Percentiles rank a stretch among this genome's conserved stretches.
phyloP scores from a whole-genome alignment of 2,888 invertebrate species.

The Drosophila helvetica region DNA sequence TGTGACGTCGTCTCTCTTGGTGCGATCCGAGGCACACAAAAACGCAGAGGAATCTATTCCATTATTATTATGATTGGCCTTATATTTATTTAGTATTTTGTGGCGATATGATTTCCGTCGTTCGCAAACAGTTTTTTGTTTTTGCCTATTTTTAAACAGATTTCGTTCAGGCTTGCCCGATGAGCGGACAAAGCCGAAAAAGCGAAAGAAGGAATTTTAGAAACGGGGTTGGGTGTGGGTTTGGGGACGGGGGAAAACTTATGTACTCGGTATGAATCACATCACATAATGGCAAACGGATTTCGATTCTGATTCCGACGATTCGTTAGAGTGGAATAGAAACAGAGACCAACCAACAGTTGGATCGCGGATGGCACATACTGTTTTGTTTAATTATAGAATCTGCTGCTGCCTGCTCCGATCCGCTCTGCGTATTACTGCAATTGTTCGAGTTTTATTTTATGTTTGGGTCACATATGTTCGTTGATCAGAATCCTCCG shows the following conservation, averaged over 20 bases:
- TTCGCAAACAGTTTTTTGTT: constrained; percentile 45
- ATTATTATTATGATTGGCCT: constrained; percentile 36
- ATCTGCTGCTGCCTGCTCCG: constrained; percentile 1
- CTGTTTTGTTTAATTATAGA: constrained; percentile 28
- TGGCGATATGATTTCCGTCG: constrained; percentile 73
- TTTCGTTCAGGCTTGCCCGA: constrained; percentile 56
- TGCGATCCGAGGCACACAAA: not conserved
- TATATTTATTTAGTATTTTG: constrained; percentile 58
- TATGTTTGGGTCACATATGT: constrained; percentile 25
- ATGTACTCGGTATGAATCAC: constrained; percentile 72
- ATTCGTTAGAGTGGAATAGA: constrained; percentile 13
- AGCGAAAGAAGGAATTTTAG: constrained; percentile 24
- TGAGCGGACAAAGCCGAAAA: constrained; percentile 40
- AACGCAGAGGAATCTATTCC: constrained; percentile 25
- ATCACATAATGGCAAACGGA: constrained; percentile 72
- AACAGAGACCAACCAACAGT: constrained; percentile 14
- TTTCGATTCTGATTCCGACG: constrained; percentile 2
- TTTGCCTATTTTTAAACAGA: constrained; percentile 70
- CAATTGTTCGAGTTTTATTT: constrained; percentile 11
- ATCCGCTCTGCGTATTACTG: not conserved
- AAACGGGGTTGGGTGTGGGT: not conserved
- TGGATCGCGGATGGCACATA: constrained; percentile 26
- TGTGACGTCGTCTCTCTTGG: constrained; percentile 50
- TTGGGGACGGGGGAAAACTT: constrained; percentile 17
- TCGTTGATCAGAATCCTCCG: constrained; percentile 11